Evolutionary conservation across 2,888 invertebrate genomes (phyloP).

Genomic region (Toxonevra muliebris): DNA sequence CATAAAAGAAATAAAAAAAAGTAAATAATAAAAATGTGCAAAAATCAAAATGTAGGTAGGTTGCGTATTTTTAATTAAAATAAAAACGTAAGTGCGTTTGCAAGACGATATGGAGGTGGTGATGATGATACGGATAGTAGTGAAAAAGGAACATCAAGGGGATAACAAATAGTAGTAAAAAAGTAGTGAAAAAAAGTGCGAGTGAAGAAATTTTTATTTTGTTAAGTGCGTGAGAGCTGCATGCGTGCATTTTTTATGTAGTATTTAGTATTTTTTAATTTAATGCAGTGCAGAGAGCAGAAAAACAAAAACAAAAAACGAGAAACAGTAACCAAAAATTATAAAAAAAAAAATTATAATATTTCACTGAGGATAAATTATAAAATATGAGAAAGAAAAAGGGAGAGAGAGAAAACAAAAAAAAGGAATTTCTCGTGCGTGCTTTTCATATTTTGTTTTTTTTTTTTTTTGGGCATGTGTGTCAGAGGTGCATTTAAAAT

Average conservation of each 20-base stretch:
- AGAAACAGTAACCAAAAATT: conserved; percentile 9
- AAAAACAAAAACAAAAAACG: conserved; percentile 17
- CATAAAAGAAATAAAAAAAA: background rate
- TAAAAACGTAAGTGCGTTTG: background rate
- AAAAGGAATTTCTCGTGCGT: conserved; percentile 24
- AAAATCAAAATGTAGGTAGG: background rate
- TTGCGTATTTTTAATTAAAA: background rate
- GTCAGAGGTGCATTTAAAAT: conserved; percentile 35
- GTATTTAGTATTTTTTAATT: background rate
- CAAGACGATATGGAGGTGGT: too few species aligned
- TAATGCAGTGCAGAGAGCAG: conserved; percentile 15
- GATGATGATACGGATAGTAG: too few species aligned
- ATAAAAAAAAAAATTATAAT: background rate
- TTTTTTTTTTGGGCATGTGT: conserved; percentile 12
- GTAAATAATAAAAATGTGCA: background rate
- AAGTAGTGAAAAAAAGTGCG: background rate
- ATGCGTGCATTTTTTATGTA: conserved; percentile 28
- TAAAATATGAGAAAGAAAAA: conserved; percentile 11
- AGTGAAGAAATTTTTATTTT: conserved; percentile 2
- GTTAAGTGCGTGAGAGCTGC: conserved; percentile 17
- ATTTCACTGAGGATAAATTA: background rate
- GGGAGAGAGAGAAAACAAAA: conserved; percentile 3
- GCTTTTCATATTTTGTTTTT: conserved; percentile 19
- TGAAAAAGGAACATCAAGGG: background rate
- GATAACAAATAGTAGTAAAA: background rate